Conservation (phyloP, 2,797 vertebrate genomes). For the Eulemur rubriventer region DNA sequence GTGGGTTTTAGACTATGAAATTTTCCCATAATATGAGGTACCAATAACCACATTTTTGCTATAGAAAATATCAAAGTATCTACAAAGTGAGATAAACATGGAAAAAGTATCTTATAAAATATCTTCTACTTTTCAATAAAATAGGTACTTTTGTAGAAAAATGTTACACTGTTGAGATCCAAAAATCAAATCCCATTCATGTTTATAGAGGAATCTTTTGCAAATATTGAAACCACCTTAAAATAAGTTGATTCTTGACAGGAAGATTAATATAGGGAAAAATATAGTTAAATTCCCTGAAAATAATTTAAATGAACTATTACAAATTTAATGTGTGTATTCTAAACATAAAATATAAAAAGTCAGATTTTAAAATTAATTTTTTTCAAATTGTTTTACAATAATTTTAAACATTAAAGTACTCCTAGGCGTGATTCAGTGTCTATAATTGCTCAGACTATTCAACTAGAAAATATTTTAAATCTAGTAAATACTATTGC, state of each 20-base stretch:
- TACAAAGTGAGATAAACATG: constrained; percentile 8
- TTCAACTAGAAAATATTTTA: constrained; percentile 28
- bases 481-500: background rate
- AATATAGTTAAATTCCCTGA: background rate
- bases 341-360: constrained; percentile 31
- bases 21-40: background rate
- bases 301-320: background rate
- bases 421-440: background rate
- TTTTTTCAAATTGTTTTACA: constrained; percentile 31
- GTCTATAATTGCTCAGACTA: background rate
- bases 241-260: constrained; percentile 28
- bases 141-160: background rate
- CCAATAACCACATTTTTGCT: constrained; percentile 31
- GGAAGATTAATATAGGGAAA: background rate
- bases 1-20: background rate
- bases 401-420: background rate
- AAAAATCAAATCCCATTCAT: constrained; percentile 10
- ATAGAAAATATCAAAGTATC: background rate
- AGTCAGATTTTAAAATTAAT: background rate
- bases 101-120: background rate
- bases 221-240: background rate
- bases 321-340: background rate
- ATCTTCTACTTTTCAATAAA: constrained; percentile 30
- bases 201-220: background rate
- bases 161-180: background rate